Evolutionary conservation across 2,113 vertebrate genomes (phyloP).

Genomic region (Corythaixoides concolor): DNA sequence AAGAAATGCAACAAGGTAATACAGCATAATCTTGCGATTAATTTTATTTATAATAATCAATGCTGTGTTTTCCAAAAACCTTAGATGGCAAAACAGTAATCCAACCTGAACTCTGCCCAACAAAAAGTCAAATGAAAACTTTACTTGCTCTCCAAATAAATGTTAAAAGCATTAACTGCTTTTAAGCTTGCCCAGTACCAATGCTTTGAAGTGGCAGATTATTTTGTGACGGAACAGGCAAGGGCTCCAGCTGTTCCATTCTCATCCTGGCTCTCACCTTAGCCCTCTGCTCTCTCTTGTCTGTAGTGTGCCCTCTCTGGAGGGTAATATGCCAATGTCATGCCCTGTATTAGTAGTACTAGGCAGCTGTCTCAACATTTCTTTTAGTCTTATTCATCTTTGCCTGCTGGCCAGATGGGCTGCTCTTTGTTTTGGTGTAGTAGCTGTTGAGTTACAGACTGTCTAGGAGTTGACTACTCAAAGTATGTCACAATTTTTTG

Average conservation of each 20-base stretch:
- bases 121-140: not conserved
- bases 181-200: not conserved
- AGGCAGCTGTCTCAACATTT: not conserved
- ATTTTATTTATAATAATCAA: not conserved
- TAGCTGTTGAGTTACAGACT: not conserved
- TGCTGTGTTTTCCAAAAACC: not conserved
- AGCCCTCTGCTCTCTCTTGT: not conserved
- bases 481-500: not conserved
- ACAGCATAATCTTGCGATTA: not conserved
- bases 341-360: not conserved
- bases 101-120: not conserved
- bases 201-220: not conserved
- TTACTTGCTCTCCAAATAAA: not conserved
- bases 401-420: not conserved
- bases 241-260: not conserved
- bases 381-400: not conserved
- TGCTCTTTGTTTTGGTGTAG: not conserved
- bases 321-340: not conserved
- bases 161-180: not conserved
- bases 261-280: not conserved
- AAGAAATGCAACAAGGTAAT: not conserved
- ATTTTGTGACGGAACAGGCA: not conserved
- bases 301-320: not conserved
- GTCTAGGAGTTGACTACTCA: not conserved
- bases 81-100: not conserved